Base-by-base conservation (phyloP, 2,113 vertebrate species). In the Microtus pennsylvanicus region DNA sequence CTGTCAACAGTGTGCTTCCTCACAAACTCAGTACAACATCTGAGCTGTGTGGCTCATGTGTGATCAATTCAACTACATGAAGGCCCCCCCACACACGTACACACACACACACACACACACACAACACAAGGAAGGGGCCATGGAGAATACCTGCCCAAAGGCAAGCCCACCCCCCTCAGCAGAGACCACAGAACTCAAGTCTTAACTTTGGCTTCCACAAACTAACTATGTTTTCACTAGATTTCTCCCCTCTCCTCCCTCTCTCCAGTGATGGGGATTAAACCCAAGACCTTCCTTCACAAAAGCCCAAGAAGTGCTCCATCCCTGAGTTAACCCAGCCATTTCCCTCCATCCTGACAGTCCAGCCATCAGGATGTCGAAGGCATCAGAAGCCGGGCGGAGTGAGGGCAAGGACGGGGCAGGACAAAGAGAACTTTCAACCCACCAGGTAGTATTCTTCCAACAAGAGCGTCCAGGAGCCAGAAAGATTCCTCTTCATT, bases 401-500 rank as follows among this genome's bases (percentile, higher is more conserved):
- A 17, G 21, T 1, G 21, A 17, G 72, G 52, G 50, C 52, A 21
- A 16, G 50, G 26, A 58, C 1, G 5, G 3, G 52, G 35, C 19
- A 3, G 45, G 16, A 30, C 19, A 7, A 2, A 0, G 5, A 0
- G 5, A 30, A n/a, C 5, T 38, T 74, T n/a, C 76, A 67, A 96
- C 98, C n/a, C 97, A 99, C 99, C 99, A 87, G 99, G 99, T 14
- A 99, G 98, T 95, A 99, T 99, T 92, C 98, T 98, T 91, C 99
- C 99, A 97, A 99, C 96, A 70, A 99, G 98, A 17, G 99, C 99
- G 52, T 99, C 99, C 90, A 99, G 97, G 55, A 99, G 98, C 99
- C 99, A 99, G 93, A 99, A 99, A 2, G 99, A 99, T 38, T 99
- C 99, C 83, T 99, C 99, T 96, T 99, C 99, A 12, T 99, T 99